These are phyloP conservation scores for Cheilosia variabilis DNA, from an alignment of 2,888 invertebrate genomes.

Conservation along the genomic window DNA sequence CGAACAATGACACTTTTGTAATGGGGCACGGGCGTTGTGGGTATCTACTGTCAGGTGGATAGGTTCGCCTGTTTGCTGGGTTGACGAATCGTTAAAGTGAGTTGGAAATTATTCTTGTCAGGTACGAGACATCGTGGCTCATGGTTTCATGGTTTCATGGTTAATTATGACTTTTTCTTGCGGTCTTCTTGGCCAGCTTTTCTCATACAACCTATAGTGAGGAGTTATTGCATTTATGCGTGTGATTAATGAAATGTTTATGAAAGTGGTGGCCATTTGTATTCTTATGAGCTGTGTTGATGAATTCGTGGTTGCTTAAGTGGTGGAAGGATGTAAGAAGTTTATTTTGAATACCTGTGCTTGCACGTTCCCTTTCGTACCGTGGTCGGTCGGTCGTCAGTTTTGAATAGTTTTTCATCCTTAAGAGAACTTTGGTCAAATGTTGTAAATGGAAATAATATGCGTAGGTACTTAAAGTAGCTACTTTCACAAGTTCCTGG, in stretches of 20 bases:
- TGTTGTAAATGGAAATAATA: no score
- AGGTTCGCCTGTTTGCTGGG: no score
- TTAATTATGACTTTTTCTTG: slow-evolving; percentile 58
- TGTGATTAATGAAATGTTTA: slow-evolving; percentile 50
- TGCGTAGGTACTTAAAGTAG: no score
- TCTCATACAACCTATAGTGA: slow-evolving; percentile 1
- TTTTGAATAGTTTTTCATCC: no score
- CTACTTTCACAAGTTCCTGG: no score
- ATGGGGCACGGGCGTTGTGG: background rate
- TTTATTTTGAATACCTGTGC: background rate
- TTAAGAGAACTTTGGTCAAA: no score
- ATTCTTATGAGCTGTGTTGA: background rate
- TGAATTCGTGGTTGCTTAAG: background rate
- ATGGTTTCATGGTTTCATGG: slow-evolving; percentile 58
- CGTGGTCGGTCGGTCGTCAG: no score
- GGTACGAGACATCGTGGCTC: slow-evolving; percentile 46
- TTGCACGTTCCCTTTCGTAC: no score
- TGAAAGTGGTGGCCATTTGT: slow-evolving; percentile 12
- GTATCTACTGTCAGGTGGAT: slow-evolving; percentile 28
- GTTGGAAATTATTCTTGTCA: slow-evolving; percentile 59
- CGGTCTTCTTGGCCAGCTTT: slow-evolving; percentile 11
- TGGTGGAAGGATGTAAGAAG: background rate
- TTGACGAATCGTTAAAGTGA: slow-evolving; percentile 1
- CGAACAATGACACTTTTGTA: slow-evolving; percentile 49
- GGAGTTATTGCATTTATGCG: slow-evolving; percentile 62